A percentile compares a stretch with the other conserved stretches of the same genome.
Conservation (phyloP, 2,113 vertebrate genomes). For the Heliornis fulica region DNA sequence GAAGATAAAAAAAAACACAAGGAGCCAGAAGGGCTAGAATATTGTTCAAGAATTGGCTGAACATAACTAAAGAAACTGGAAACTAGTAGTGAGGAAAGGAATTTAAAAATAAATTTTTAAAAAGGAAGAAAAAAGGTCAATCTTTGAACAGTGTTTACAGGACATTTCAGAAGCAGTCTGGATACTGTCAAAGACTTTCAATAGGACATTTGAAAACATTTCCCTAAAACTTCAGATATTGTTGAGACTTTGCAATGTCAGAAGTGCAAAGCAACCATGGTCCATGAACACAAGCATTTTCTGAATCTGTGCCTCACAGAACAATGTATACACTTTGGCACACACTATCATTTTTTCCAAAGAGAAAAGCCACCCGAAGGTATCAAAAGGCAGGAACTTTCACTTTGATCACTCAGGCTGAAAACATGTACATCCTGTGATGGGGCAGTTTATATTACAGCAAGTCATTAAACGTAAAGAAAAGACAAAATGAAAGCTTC, state of each 20-base stretch:
- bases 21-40: neutral
- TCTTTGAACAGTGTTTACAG: neutral
- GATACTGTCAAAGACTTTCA: neutral
- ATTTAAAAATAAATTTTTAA: neutral
- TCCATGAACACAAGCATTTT: neutral
- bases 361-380: neutral
- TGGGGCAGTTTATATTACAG: neutral
- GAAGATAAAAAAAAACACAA: neutral
- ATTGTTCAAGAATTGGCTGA: neutral
- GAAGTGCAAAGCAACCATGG: neutral
- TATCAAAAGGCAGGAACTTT: neutral
- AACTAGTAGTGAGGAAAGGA: neutral
- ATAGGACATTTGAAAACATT: neutral
- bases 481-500: neutral
- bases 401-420: neutral
- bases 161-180: neutral
- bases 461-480: neutral
- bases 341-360: neutral
- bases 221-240: neutral
- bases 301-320: neutral
- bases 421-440: rapidly evolving
- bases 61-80: neutral
- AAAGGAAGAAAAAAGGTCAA: neutral
- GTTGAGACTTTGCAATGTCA: neutral
- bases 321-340: neutral